A percentile compares a stretch with the other conserved stretches of the same genome.
phyloP scores from a whole-genome alignment of 2,888 invertebrate species.

The Molanna angustata region DNA sequence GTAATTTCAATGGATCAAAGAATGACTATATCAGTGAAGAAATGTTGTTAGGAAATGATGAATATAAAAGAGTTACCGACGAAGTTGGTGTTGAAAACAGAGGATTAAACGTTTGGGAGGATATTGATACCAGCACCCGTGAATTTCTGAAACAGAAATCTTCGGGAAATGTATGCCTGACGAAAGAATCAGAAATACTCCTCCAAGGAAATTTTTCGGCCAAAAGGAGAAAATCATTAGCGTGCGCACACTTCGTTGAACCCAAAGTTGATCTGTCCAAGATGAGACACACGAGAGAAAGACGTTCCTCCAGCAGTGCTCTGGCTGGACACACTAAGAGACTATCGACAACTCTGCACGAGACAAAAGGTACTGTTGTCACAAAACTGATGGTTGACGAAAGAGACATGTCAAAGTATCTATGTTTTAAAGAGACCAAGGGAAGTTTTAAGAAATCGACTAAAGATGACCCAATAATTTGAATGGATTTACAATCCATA shows the following conservation, averaged over 20 bases:
- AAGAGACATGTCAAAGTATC: conserved; percentile 24
- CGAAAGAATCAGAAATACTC: too few species aligned
- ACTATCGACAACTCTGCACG: conserved; percentile 15
- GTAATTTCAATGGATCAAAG: too few species aligned
- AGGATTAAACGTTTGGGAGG: not conserved
- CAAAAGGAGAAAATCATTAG: conserved; percentile 24
- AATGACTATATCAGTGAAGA: conserved; percentile 13
- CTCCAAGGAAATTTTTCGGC: too few species aligned
- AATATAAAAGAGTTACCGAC: not conserved
- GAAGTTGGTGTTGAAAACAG: not conserved
- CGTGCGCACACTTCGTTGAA: conserved; percentile 2
- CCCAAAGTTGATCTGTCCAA: not conserved
- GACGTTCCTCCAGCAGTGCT: conserved; percentile 14
- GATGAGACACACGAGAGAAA: not conserved
- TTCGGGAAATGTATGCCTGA: conserved; percentile 3
- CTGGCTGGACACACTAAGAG: conserved; percentile 21
- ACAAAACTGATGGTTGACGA: conserved; percentile 29
- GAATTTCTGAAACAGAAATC: too few species aligned
- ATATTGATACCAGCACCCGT: not conserved
- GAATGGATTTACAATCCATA: not conserved
- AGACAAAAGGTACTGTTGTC: conserved; percentile 10
- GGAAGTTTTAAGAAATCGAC: not conserved
- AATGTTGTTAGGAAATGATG: not conserved
- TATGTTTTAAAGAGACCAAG: conserved; percentile 14
- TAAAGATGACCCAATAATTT: not conserved